Percentiles rank a stretch among this genome's conserved stretches.
Evolutionary conservation across 2,113 vertebrate genomes (phyloP).

Genomic region (Etheostoma spectabile): DNA sequence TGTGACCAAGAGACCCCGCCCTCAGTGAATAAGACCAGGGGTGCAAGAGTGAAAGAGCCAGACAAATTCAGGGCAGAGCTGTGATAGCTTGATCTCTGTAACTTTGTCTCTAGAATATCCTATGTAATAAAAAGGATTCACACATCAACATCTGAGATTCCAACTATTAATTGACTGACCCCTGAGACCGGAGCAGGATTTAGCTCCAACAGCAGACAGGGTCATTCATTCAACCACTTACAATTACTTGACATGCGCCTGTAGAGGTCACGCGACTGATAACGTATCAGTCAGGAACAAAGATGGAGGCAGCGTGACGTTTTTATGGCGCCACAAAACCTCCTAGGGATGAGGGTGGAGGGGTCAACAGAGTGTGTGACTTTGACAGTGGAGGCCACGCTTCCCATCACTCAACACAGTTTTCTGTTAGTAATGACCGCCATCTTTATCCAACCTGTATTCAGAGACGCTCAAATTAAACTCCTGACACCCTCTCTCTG

Average conservation of each 20-base stretch:
- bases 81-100: too few species aligned
- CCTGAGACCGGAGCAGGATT: too few species aligned
- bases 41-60: too few species aligned
- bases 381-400: background rate
- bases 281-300: background rate
- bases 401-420: background rate
- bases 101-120: too few species aligned
- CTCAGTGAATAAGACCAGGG: too few species aligned
- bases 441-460: background rate
- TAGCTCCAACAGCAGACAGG: background rate
- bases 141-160: too few species aligned
- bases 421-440: background rate
- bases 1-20: too few species aligned
- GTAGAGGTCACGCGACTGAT: background rate
- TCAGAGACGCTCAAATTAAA: background rate
- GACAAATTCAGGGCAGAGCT: too few species aligned
- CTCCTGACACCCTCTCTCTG: background rate
- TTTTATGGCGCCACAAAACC: background rate
- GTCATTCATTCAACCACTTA: background rate
- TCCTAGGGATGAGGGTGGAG: background rate
- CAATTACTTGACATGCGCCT: background rate
- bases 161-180: too few species aligned
- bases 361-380: background rate
- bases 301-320: background rate
- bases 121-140: too few species aligned